phyloP scores from a whole-genome alignment of 2,113 vertebrate genomes.

The Sciurus niger region DNA sequence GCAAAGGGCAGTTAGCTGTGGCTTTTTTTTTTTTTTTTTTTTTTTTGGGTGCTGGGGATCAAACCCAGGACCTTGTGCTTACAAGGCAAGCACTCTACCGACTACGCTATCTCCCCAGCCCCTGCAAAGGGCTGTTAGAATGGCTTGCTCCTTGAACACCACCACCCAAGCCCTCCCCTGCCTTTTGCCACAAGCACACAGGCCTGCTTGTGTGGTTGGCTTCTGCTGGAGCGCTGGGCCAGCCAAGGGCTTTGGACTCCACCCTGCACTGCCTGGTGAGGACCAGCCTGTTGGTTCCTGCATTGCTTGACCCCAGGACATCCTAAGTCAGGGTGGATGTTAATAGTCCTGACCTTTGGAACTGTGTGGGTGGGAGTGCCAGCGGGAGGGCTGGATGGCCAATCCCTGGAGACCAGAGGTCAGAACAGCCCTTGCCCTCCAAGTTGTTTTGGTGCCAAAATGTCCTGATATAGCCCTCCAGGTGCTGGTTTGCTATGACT shows the following conservation, averaged over 20 bases:
- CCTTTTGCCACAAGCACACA: background rate
- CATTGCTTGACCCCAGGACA: slow-evolving; percentile 68
- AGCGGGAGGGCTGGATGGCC: background rate
- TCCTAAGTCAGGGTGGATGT: slow-evolving; percentile 65
- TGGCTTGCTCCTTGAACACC: background rate
- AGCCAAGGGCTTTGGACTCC: background rate
- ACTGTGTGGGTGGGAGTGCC: background rate
- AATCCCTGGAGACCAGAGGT: slow-evolving; percentile 39
- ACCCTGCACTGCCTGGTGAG: background rate
- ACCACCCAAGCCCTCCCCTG: background rate
- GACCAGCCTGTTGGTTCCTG: slow-evolving; percentile 47
- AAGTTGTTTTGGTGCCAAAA: slow-evolving; percentile 53
- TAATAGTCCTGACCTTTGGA: slow-evolving; percentile 59
- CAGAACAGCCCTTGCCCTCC: background rate
- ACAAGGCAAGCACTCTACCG: too few relatives aligned
- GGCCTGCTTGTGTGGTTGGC: background rate
- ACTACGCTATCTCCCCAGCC: too few relatives aligned
- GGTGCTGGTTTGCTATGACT: slow-evolving; percentile 52
- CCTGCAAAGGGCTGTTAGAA: background rate
- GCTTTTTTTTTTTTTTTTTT: too few relatives aligned
- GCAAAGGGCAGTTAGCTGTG: background rate
- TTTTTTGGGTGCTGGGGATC: too few relatives aligned
- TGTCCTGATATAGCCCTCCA: background rate
- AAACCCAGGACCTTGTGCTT: too few relatives aligned
- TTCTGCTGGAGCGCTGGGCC: background rate